Percentiles rank a stretch among this genome's conserved stretches.
phyloP scores from a whole-genome alignment of 2,888 invertebrate species.

The Rhingia campestris region DNA sequence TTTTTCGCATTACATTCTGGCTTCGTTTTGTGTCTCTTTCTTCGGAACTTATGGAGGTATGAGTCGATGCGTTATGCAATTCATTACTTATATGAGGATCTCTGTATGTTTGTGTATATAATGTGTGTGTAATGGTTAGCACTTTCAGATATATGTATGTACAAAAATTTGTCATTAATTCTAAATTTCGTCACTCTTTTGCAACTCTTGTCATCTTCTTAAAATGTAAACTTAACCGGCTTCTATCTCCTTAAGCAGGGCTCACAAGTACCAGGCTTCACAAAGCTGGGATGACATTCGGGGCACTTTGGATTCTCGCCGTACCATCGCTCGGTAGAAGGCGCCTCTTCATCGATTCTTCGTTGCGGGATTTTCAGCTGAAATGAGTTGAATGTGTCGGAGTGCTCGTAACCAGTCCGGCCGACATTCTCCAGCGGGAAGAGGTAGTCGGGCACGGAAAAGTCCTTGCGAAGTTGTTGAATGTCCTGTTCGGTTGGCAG shows the following conservation, averaged over 20 bases:
- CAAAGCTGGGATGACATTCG: slow-evolving; percentile 86
- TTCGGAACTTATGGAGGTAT: slow-evolving; percentile 69
- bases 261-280: slow-evolving; percentile 86
- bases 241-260: slow-evolving; percentile 85
- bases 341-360: slow-evolving; percentile 75
- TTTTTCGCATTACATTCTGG: background rate
- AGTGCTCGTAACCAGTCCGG: slow-evolving; percentile 85
- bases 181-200: slow-evolving; percentile 9
- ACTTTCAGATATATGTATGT: slow-evolving; percentile 52
- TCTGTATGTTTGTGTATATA: slow-evolving; percentile 19
- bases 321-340: slow-evolving; percentile 81
- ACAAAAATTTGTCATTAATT: slow-evolving; percentile 45
- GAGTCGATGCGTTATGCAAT: slow-evolving; percentile 57
- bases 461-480: slow-evolving; percentile 85
- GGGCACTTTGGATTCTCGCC: slow-evolving; percentile 86
- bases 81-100: slow-evolving; percentile 37
- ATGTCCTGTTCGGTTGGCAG: slow-evolving; percentile 77
- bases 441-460: slow-evolving; percentile 86
- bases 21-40: slow-evolving; percentile 4
- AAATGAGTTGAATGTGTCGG: slow-evolving; percentile 85
- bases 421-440: slow-evolving; percentile 85
- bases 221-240: slow-evolving; percentile 1
- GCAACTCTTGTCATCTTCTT: slow-evolving; percentile 8
- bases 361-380: slow-evolving; percentile 84
- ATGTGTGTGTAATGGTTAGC: slow-evolving; percentile 40